Conservation (phyloP, 2,113 vertebrate genomes). For the Neogale vison region DNA sequence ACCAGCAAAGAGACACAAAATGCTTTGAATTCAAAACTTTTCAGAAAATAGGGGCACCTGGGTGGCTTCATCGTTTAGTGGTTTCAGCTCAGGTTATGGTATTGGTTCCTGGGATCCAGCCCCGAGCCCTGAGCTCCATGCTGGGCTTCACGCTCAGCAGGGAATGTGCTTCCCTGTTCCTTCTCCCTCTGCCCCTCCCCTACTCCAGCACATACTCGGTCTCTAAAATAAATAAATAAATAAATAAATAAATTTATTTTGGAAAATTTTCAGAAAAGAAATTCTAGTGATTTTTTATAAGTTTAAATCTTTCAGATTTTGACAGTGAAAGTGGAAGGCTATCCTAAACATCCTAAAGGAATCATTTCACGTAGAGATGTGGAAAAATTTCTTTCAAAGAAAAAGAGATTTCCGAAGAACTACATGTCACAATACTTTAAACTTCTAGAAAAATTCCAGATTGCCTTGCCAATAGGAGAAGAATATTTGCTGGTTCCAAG, state of each 20-base stretch:
- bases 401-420: slow-evolving; percentile 90
- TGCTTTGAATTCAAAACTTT: slow-evolving; percentile 11
- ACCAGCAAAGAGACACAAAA: not conserved
- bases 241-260: not conserved
- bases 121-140: not conserved
- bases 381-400: slow-evolving; percentile 91
- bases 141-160: not conserved
- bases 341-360: slow-evolving; percentile 89
- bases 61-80: not conserved
- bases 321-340: slow-evolving; percentile 87
- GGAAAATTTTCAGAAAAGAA: not conserved
- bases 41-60: not conserved
- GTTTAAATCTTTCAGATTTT: slow-evolving; percentile 84
- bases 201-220: not conserved
- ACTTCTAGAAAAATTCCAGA: slow-evolving; percentile 97
- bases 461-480: slow-evolving; percentile 93
- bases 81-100: not conserved
- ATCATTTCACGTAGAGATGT: slow-evolving; percentile 91
- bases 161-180: too few species aligned
- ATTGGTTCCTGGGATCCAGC: not conserved
- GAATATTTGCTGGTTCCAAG: slow-evolving; percentile 94
- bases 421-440: slow-evolving; percentile 93
- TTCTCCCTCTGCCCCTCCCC: not conserved
- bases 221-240: not conserved
- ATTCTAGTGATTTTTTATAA: slow-evolving; percentile 20